Percentiles rank a stretch among this genome's conserved stretches.
These are phyloP conservation scores for Exephanes ischioxanthus DNA, from an alignment of 2,888 invertebrate species.

Conservation along the genomic window DNA sequence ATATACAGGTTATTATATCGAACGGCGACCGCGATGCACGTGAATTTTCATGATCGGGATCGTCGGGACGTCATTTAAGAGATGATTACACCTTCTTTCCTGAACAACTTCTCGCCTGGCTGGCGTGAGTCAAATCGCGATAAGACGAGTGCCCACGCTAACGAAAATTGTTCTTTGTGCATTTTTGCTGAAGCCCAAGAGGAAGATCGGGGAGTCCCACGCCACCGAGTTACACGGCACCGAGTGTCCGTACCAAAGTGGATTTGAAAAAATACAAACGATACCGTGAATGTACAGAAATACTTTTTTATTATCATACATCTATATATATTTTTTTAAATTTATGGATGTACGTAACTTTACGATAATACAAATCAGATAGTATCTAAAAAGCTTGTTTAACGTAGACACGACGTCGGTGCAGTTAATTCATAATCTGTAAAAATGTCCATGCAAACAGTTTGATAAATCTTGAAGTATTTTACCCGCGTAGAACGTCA, in stretches of 20 bases:
- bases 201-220: background rate
- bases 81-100: slow-evolving; percentile 8
- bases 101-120: background rate
- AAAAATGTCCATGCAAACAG: background rate
- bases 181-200: background rate
- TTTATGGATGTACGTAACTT: background rate
- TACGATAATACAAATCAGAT: background rate
- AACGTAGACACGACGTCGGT: background rate
- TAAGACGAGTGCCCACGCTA: background rate
- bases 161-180: slow-evolving; percentile 2
- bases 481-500: slow-evolving; percentile 2
- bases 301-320: background rate
- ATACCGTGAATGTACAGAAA: background rate
- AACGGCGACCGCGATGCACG: background rate
- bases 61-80: background rate
- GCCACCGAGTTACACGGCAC: background rate
- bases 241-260: background rate
- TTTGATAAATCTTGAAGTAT: slow-evolving; percentile 6
- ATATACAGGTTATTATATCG: background rate
- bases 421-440: slow-evolving; percentile 15
- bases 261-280: background rate
- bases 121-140: slow-evolving; percentile 37
- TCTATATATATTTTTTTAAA: background rate
- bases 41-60: background rate
- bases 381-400: background rate